Evolutionary conservation across 2,797 vertebrate species (phyloP).

Genomic region (Pangasius krempfi): DNA sequence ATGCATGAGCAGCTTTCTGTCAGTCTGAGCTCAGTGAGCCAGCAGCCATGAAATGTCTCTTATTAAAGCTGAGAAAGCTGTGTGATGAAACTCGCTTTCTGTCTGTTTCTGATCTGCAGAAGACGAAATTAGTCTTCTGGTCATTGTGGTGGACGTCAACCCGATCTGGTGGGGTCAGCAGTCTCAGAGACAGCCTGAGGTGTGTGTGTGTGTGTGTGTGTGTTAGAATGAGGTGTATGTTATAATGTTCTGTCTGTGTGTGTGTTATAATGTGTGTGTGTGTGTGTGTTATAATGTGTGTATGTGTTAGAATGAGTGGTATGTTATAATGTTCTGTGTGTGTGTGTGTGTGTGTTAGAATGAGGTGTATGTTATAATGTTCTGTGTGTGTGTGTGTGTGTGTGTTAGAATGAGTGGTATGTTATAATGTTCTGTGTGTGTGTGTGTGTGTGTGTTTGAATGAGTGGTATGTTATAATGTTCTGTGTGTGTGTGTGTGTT

Average conservation of each 20-base stretch:
- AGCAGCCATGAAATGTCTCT: background rate
- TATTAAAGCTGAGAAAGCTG: background rate
- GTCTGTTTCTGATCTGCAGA: constrained; percentile 71
- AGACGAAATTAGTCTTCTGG: constrained; percentile 89
- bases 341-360: background rate
- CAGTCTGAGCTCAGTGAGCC: background rate
- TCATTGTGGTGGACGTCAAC: constrained; percentile 90
- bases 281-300: background rate
- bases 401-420: background rate
- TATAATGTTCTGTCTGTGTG: background rate
- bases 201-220: background rate
- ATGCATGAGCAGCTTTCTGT: background rate
- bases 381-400: background rate
- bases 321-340: background rate
- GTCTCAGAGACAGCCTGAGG: constrained; percentile 81
- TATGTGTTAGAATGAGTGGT: background rate
- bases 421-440: background rate
- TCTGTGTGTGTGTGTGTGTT: background rate
- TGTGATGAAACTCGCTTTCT: background rate
- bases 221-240: background rate
- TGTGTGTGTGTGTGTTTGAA: background rate
- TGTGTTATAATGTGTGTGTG: background rate
- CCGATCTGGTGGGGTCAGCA: constrained; percentile 98
- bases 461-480: background rate
- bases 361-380: background rate